Conservation (phyloP, 92 coral and sea anemone genomes). For the Umimayanthus kanabou region DNA sequence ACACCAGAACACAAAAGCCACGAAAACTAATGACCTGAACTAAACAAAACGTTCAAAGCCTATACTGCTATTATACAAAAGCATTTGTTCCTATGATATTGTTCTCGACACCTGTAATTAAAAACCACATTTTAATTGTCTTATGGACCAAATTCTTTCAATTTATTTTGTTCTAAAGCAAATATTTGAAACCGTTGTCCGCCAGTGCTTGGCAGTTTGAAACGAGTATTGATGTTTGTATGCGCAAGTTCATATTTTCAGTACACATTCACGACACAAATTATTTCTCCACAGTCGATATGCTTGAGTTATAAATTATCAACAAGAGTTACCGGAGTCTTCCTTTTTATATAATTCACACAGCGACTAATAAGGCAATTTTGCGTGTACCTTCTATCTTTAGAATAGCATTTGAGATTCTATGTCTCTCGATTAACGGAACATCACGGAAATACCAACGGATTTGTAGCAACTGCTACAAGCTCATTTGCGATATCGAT, state of each 20-base stretch:
- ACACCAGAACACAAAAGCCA: not conserved
- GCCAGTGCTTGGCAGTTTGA: not conserved
- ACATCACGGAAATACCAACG: too few relatives aligned
- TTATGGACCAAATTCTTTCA: not conserved
- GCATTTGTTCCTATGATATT: not conserved
- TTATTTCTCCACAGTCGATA: not conserved
- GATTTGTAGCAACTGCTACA: too few relatives aligned
- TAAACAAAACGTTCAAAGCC: not conserved
- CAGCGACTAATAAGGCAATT: too few relatives aligned
- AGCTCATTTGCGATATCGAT: too few relatives aligned
- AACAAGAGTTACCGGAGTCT: not conserved
- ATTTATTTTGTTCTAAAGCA: not conserved
- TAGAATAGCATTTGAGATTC: too few relatives aligned
- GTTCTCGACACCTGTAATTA: constrained; percentile 4
- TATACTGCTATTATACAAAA: not conserved
- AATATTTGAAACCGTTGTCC: constrained; percentile 5
- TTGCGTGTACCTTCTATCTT: too few relatives aligned
- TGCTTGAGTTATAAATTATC: not conserved
- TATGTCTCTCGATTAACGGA: too few relatives aligned
- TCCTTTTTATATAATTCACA: too few relatives aligned
- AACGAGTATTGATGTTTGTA: not conserved
- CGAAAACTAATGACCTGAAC: not conserved
- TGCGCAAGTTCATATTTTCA: too few relatives aligned
- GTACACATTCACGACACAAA: not conserved
- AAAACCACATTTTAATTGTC: not conserved